phyloP scores from a whole-genome alignment of 1,140 invertebrate species.

The Polypedilum vanderplanki region DNA sequence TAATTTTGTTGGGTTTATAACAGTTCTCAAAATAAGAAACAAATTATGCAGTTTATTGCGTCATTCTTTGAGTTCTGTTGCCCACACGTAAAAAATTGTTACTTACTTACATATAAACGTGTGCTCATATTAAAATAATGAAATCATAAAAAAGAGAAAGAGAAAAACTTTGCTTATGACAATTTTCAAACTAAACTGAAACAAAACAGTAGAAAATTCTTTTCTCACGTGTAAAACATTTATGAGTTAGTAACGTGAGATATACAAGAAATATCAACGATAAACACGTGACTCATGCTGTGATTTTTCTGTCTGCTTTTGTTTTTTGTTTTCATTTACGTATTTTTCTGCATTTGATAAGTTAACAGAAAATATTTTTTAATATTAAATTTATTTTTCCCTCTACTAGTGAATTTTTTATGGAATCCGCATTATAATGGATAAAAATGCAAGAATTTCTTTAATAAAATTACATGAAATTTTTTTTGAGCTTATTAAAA shows the following conservation, averaged over 20 bases:
- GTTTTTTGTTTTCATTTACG: neutral
- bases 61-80: neutral
- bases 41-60: neutral
- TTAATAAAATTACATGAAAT: neutral
- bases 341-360: conserved; percentile 2
- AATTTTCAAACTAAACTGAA: too few relatives aligned
- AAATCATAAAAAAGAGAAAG: too few relatives aligned
- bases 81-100: too few relatives aligned
- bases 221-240: neutral
- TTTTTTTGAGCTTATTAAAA: conserved; percentile 3
- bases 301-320: neutral
- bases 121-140: too few relatives aligned
- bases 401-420: too few relatives aligned
- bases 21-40: too few relatives aligned
- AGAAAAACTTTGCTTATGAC: too few relatives aligned
- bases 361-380: neutral
- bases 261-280: conserved; percentile 7
- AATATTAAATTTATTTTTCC: neutral
- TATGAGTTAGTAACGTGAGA: conserved; percentile 2
- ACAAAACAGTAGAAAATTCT: neutral
- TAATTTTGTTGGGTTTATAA: too few relatives aligned
- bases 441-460: neutral
- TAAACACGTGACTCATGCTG: conserved; percentile 16
- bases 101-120: too few relatives aligned
- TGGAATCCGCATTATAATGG: neutral